phyloP scores from a whole-genome alignment of 2,888 invertebrate species.

The Dicyrtoma fusca region DNA sequence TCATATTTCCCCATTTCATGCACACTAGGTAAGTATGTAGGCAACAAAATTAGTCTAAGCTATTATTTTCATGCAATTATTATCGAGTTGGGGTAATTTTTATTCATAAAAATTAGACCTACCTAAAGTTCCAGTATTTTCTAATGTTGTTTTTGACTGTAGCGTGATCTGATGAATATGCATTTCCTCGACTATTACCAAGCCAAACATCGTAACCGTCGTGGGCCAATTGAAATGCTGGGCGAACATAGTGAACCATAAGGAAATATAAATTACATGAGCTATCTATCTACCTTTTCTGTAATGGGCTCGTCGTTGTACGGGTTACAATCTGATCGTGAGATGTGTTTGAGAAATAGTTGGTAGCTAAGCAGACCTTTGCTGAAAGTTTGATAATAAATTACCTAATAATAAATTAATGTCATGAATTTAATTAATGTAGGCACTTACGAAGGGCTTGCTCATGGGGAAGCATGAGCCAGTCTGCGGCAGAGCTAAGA shows the following conservation, averaged over 20 bases:
- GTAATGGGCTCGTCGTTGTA: no score
- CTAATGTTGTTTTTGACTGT: slow-evolving; percentile 33
- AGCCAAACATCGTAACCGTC: slow-evolving; percentile 54
- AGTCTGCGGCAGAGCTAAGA: slow-evolving; percentile 60
- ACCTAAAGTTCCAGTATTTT: slow-evolving; percentile 50
- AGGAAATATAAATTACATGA: no score
- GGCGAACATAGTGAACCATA: no score
- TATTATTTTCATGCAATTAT: no score
- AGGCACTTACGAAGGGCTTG: no score
- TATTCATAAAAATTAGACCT: background rate
- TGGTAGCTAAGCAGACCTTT: no score
- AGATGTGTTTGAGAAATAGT: no score
- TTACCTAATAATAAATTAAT: no score
- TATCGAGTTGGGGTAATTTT: background rate
- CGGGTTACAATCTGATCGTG: no score
- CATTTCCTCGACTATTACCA: slow-evolving; percentile 50
- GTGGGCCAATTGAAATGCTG: slow-evolving; percentile 50
- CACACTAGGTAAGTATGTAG: slow-evolving; percentile 60
- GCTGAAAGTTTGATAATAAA: no score
- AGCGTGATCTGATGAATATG: slow-evolving; percentile 48
- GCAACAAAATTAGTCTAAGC: background rate
- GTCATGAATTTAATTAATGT: no score
- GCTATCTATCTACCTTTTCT: no score
- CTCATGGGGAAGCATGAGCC: slow-evolving; percentile 58
- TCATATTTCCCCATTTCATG: slow-evolving; percentile 64